phyloP scores from a whole-genome alignment of 2,113 vertebrate species.

The Phalacrocorax pelagicus region DNA sequence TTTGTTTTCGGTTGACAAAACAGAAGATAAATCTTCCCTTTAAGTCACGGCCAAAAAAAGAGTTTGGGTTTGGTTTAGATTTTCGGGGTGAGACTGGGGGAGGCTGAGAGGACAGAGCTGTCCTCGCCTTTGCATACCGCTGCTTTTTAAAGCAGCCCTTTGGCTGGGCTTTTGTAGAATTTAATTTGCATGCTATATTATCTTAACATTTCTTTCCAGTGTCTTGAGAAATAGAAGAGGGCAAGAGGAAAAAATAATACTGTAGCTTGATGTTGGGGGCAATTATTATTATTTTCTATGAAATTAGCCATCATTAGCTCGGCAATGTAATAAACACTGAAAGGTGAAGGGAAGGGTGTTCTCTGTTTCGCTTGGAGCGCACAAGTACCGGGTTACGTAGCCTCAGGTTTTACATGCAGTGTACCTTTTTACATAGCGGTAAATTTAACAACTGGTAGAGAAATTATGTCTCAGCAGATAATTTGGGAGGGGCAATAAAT shows the following conservation, averaged over 20 bases:
- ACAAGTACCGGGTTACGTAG: background rate
- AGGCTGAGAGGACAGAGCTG: constrained; percentile 51
- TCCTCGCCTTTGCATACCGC: constrained; percentile 56
- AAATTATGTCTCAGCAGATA: background rate
- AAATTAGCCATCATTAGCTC: background rate
- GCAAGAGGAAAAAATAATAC: background rate
- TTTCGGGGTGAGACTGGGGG: constrained; percentile 34
- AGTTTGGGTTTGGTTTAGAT: constrained; percentile 33
- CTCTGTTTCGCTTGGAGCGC: background rate
- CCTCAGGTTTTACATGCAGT: background rate
- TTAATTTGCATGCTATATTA: constrained; percentile 42
- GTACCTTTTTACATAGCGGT: background rate
- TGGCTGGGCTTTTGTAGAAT: constrained; percentile 61
- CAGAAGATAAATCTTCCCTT: constrained; percentile 9
- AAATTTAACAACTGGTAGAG: background rate
- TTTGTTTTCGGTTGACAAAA: background rate
- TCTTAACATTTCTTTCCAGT: constrained; percentile 47
- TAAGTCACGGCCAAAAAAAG: constrained; percentile 24
- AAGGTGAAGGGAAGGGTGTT: background rate
- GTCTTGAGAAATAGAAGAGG: background rate
- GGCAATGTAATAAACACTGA: background rate
- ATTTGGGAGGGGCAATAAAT: background rate
- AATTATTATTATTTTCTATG: background rate
- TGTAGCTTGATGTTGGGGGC: background rate
- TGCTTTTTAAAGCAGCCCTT: constrained; percentile 56